These are phyloP conservation scores for Chrysaora quinquecirrha DNA, from an alignment of 30 jellyfish, hydroid and myxozoan species.

Conservation along the genomic window DNA sequence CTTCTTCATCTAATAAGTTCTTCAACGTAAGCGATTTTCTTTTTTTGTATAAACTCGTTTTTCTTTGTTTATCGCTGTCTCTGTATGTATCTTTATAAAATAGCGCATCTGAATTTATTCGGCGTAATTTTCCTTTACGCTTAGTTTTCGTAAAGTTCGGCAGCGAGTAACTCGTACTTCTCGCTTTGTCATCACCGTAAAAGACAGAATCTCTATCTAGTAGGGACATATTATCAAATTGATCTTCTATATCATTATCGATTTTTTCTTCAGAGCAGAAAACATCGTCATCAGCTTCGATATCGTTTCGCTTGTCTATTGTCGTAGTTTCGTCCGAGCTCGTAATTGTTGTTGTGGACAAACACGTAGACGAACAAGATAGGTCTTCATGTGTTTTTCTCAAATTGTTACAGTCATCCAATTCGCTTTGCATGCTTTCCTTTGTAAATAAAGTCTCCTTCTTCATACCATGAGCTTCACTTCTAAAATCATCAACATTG, in stretches of 20 bases:
- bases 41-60: background rate
- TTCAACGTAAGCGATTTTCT: constrained; percentile 32
- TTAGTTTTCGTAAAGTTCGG: constrained; percentile 12
- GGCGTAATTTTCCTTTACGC: constrained; percentile 33
- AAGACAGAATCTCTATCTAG: background rate
- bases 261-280: background rate
- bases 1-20: constrained; percentile 12
- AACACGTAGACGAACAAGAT: background rate
- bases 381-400: background rate
- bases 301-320: background rate
- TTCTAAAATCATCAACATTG: background rate
- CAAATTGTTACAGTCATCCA: too few relatives aligned
- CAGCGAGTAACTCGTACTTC: constrained; percentile 15
- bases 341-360: background rate
- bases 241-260: background rate
- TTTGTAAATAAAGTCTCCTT: background rate
- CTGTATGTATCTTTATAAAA: constrained; percentile 33
- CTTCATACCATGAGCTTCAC: background rate
- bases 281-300: background rate
- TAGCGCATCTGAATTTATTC: constrained; percentile 65
- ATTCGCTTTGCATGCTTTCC: too few relatives aligned
- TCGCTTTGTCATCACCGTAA: background rate
- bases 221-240: background rate
- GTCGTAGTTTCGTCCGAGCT: background rate
- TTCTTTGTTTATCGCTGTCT: constrained; percentile 20